Evolutionary conservation across 2,797 vertebrate genomes (phyloP).

Genomic region (Pseudomugil gertrudae): DNA sequence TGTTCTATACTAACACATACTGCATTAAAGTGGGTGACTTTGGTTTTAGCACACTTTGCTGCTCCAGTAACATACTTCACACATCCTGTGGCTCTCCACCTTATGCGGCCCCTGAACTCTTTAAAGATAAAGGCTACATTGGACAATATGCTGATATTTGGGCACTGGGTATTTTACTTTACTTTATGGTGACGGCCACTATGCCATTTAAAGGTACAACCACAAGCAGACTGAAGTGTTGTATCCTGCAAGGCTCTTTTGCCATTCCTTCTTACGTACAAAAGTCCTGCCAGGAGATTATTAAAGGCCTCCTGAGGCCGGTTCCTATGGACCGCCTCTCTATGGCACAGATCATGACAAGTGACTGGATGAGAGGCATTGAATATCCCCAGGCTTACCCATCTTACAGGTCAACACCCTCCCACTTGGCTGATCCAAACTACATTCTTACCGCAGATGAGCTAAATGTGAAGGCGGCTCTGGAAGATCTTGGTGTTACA

Average conservation of each 20-base stretch:
- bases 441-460: constrained; percentile 65
- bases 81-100: constrained; percentile 82
- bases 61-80: constrained; percentile 61
- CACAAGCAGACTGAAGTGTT: constrained; percentile 64
- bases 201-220: constrained; percentile 76
- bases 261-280: constrained; percentile 71
- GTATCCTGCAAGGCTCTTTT: constrained; percentile 78
- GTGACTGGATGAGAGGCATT: constrained; percentile 73
- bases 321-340: constrained; percentile 71
- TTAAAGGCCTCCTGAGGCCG: constrained; percentile 70
- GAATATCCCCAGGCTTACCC: constrained; percentile 66
- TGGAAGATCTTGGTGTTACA: constrained; percentile 75
- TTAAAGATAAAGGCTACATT: constrained; percentile 68
- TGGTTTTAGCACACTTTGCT: constrained; percentile 77
- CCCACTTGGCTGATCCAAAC: constrained; percentile 54
- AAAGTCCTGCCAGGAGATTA: constrained; percentile 68
- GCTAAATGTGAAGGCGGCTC: constrained; percentile 56
- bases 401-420: constrained; percentile 45
- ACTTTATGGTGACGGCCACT: constrained; percentile 78
- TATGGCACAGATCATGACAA: constrained; percentile 62
- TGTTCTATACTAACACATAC: constrained; percentile 79
- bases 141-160: constrained; percentile 77
- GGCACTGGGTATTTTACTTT: constrained; percentile 82
- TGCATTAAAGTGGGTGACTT: constrained; percentile 84
- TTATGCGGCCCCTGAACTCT: constrained; percentile 82